These are phyloP conservation scores for Diarsia brunnea DNA, from an alignment of 2,888 invertebrate genomes.

Conservation along the genomic window DNA sequence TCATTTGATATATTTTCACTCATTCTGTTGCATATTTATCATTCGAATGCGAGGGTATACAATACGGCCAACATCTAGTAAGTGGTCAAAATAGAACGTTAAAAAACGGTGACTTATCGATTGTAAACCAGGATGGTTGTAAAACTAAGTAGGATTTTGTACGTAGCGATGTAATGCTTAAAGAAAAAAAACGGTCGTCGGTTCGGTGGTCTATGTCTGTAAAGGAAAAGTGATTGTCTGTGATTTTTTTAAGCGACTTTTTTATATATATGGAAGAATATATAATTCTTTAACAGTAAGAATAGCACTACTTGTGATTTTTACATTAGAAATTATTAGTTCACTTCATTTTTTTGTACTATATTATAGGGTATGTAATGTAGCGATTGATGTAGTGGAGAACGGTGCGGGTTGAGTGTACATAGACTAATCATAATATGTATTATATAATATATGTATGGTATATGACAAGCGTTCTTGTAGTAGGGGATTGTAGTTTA, in stretches of 20 bases:
- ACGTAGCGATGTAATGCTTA: slow-evolving; percentile 90
- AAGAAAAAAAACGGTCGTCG: slow-evolving; percentile 86
- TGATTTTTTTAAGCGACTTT: slow-evolving; percentile 92
- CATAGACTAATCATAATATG: slow-evolving; percentile 76
- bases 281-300: slow-evolving; percentile 90
- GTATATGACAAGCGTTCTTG: slow-evolving; percentile 68
- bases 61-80: slow-evolving; percentile 77
- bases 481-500: slow-evolving; percentile 62
- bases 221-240: slow-evolving; percentile 91
- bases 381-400: slow-evolving; percentile 79
- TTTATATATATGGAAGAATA: slow-evolving; percentile 89
- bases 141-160: slow-evolving; percentile 91
- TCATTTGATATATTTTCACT: slow-evolving; percentile 61
- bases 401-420: slow-evolving; percentile 87
- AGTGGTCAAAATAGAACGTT: slow-evolving; percentile 75
- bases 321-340: slow-evolving; percentile 89
- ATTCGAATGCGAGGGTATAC: slow-evolving; percentile 77
- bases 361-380: slow-evolving; percentile 77
- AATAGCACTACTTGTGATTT: slow-evolving; percentile 91
- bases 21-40: slow-evolving; percentile 69
- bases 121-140: slow-evolving; percentile 89
- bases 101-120: slow-evolving; percentile 77
- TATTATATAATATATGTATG: slow-evolving; percentile 71
- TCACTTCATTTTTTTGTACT: slow-evolving; percentile 87
- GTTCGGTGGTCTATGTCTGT: slow-evolving; percentile 90